Conservation (phyloP, 2,888 invertebrate genomes). For the Epinotia brunnichana region DNA sequence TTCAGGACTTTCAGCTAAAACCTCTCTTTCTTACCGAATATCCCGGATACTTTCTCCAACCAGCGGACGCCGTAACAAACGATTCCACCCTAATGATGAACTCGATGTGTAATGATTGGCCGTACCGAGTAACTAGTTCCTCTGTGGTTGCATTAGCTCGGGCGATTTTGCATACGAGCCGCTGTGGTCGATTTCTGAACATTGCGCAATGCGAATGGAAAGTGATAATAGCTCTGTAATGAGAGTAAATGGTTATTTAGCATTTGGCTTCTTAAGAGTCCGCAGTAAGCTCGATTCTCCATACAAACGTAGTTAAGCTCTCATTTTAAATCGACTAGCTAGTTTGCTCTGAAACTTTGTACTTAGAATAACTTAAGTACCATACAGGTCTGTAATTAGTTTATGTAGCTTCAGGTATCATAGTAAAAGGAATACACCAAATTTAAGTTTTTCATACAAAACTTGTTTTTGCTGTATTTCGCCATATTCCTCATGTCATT, state of each 20-base stretch:
- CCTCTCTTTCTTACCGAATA: constrained; percentile 22
- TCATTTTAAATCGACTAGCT: too few relatives aligned
- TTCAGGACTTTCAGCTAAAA: not conserved
- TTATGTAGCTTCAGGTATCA: too few relatives aligned
- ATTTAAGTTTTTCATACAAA: too few relatives aligned
- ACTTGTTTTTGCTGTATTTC: too few relatives aligned
- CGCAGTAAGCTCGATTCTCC: too few relatives aligned
- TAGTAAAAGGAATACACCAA: too few relatives aligned
- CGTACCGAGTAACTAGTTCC: constrained; percentile 31
- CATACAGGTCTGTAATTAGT: too few relatives aligned
- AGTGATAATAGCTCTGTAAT: constrained; percentile 25
- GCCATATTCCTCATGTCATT: too few relatives aligned
- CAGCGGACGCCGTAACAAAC: constrained; percentile 29
- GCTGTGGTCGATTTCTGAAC: constrained; percentile 31
- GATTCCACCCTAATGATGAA: constrained; percentile 33
- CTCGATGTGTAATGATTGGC: constrained; percentile 25
- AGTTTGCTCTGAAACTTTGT: too few relatives aligned
- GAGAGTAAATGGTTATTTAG: constrained; percentile 1
- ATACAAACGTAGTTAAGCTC: too few relatives aligned
- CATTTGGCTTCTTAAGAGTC: not conserved
- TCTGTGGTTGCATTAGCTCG: constrained; percentile 38
- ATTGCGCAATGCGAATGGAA: constrained; percentile 38
- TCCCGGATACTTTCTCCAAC: constrained; percentile 29
- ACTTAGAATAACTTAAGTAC: too few relatives aligned
- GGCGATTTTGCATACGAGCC: constrained; percentile 33